A percentile compares a stretch with the other conserved stretches of the same genome.
Conservation (phyloP, 2,797 vertebrate species). For the Harpagifer antarcticus region DNA sequence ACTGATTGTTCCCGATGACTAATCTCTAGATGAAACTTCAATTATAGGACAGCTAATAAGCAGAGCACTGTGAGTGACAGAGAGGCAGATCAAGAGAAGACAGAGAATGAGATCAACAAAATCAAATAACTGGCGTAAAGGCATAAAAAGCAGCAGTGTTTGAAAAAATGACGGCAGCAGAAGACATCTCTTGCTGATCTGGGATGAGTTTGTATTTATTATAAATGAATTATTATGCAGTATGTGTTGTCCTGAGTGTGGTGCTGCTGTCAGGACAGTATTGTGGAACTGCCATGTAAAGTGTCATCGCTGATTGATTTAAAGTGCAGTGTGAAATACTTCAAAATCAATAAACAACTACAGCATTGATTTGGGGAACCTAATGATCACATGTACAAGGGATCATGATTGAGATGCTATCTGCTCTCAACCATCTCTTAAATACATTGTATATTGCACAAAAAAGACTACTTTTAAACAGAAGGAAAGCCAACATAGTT, state of each 20-base stretch:
- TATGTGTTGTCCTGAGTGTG: not conserved
- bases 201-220: constrained; percentile 18
- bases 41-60: constrained; percentile 67
- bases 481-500: not conserved
- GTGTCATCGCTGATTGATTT: constrained; percentile 30
- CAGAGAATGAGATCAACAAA: constrained; percentile 51
- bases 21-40: constrained; percentile 72
- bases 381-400: constrained; percentile 27
- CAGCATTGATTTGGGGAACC: constrained; percentile 27
- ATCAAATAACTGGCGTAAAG: constrained; percentile 39
- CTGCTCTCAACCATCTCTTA: not conserved
- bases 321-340: constrained; percentile 24
- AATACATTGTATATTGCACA: not conserved
- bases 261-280: constrained; percentile 20
- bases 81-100: constrained; percentile 44
- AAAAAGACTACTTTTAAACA: not conserved
- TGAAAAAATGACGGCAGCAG: constrained; percentile 14
- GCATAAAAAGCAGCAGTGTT: constrained; percentile 20
- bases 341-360: constrained; percentile 47
- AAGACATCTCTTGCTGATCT: constrained; percentile 13
- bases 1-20: constrained; percentile 65
- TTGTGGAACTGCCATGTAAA: constrained; percentile 21
- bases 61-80: constrained; percentile 58
- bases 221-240: constrained; percentile 15
- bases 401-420: constrained; percentile 14